These are phyloP conservation scores for Neofelis nebulosa DNA, from an alignment of 2,113 vertebrate genomes.

Conservation along the genomic window DNA sequence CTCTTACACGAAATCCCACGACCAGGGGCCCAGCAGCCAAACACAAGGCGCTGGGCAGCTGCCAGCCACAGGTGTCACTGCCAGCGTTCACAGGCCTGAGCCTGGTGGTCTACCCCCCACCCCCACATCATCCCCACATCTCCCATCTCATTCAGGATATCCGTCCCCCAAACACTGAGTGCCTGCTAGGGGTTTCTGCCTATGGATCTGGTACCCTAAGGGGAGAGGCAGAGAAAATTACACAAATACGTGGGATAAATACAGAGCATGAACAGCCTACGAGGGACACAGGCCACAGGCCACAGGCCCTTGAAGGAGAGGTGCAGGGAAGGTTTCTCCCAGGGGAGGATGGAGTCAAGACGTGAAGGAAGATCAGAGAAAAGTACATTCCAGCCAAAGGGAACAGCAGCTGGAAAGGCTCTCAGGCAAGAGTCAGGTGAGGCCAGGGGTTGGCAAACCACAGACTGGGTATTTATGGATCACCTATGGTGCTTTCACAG, in stretches of 20 bases:
- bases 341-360: neutral
- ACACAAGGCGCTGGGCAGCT: neutral
- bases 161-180: neutral
- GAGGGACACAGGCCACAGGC: neutral
- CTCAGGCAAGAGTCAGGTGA: neutral
- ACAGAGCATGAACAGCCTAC: rapidly evolving
- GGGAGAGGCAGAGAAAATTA: neutral
- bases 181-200: neutral
- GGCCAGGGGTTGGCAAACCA: neutral
- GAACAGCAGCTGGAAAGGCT: neutral
- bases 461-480: rapidly evolving
- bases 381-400: neutral
- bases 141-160: neutral
- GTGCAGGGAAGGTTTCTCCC: neutral
- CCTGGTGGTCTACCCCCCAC: rapidly evolving
- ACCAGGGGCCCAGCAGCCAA: neutral
- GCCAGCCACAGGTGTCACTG: neutral
- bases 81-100: neutral
- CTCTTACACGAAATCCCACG: neutral
- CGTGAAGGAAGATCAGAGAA: neutral
- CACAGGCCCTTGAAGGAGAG: neutral
- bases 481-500: neutral
- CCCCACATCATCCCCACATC: neutral
- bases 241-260: neutral
- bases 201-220: neutral